Base-by-base conservation (phyloP, 2,888 invertebrate genomes). In the Drosophila macrospina region DNA sequence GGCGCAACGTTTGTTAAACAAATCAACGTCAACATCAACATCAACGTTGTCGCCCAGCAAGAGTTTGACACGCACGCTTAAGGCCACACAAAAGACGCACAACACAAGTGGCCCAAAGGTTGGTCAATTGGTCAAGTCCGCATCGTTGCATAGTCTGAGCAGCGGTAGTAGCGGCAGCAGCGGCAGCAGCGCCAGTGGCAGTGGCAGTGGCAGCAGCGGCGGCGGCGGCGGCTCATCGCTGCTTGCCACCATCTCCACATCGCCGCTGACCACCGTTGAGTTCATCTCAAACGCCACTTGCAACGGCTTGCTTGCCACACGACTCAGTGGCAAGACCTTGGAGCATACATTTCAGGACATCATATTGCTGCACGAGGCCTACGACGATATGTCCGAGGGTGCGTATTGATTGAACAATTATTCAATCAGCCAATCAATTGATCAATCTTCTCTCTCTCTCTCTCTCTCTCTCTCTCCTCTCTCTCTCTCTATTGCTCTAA, bases 331-430 rank as follows among this genome's bases (percentile, higher is more conserved):
- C 67, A 91, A 91, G 78, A 81, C 83, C 79, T 87, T 91, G 76
- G 89, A 89, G 81, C 91, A 90, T 20, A 86, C 90, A 55, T 91
- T 90, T 89, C 90, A 90, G 81, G 91, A 92, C 69, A 90, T 91
- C 16, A 92, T 91, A 73, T 65, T 91, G 75, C 76, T 92, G 84
- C 90, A 91, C 85, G 92, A 91, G 79, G 86, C 91, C 75, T 91
- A 90, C 89, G 91, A 91, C 90, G 91, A 90, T 80, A 92, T 92
- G 92, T 92, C 92, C 61, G 92, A 92, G 75, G 92, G 92, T 92
- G 62, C 74, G 63, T 41, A 6, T 13, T n/a, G 11, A 20, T 39
- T 44, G 24, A 16, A 5, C 28, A 50, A 42, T 42, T 37, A 11
- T 13, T 39, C 37, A 56, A 47, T 56, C 13, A 47, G 15, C 5